Evolutionary conservation across 1,140 invertebrate genomes (phyloP).

Genomic region (Lasioglossum baleicum): DNA sequence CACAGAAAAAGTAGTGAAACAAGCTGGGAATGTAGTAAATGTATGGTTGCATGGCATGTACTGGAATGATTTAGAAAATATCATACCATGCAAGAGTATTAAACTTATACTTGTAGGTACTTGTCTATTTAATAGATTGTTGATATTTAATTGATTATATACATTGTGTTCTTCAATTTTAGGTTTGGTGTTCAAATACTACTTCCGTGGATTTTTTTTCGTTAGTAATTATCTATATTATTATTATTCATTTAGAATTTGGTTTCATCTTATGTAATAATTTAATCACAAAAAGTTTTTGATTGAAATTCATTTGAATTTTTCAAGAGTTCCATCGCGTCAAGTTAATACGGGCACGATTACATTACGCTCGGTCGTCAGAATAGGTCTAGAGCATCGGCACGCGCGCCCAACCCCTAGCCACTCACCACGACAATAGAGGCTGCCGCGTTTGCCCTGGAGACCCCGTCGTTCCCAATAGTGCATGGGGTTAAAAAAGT

Average conservation of each 20-base stretch:
- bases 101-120: constrained; percentile 31
- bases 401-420: no score
- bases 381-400: constrained; percentile 4
- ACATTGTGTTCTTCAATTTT: no score
- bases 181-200: no score
- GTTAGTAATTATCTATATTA: no score
- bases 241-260: no score
- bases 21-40: constrained; percentile 1
- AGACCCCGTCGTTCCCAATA: constrained; percentile 10
- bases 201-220: no score
- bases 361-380: background rate
- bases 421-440: background rate
- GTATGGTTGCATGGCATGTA: constrained; percentile 43
- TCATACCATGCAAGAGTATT: constrained; percentile 32
- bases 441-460: background rate
- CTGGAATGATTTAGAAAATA: constrained; percentile 42
- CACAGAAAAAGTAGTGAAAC: no score
- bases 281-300: constrained; percentile 5
- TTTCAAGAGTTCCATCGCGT: background rate
- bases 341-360: background rate
- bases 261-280: constrained; percentile 9
- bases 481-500: constrained; percentile 14
- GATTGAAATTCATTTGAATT: no score
- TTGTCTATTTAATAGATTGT: no score
- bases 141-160: no score